phyloP scores from a whole-genome alignment of 2,888 invertebrate genomes.

The Schrankia costaestrigalis region DNA sequence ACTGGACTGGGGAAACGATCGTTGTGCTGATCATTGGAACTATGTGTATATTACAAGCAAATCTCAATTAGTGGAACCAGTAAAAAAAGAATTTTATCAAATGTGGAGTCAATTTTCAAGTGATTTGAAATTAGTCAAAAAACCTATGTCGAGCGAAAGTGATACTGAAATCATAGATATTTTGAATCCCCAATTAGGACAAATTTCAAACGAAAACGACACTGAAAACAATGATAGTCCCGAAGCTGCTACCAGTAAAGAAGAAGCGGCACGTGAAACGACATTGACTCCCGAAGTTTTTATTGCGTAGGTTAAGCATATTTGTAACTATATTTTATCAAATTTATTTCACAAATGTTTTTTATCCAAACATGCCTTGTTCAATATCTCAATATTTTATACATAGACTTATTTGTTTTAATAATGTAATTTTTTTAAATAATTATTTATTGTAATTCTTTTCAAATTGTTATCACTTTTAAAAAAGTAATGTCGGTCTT shows the following conservation, averaged over 20 bases:
- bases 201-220: neutral
- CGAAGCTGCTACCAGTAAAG: neutral
- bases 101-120: constrained; percentile 74
- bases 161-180: constrained; percentile 6
- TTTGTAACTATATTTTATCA: constrained; percentile 11
- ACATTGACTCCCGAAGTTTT: constrained; percentile 44
- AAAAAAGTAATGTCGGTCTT: constrained; percentile 40
- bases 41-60: constrained; percentile 84
- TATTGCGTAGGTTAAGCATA: constrained; percentile 29
- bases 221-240: neutral
- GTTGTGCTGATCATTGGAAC: constrained; percentile 86
- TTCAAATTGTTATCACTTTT: constrained; percentile 27
- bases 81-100: constrained; percentile 80
- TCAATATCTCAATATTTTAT: constrained; percentile 28
- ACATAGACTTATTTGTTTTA: constrained; percentile 23
- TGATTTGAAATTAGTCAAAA: constrained; percentile 17
- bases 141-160: constrained; percentile 9
- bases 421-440: constrained; percentile 1
- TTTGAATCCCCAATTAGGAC: neutral
- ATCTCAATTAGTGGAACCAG: constrained; percentile 74
- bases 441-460: constrained; percentile 3
- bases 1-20: constrained; percentile 88
- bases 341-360: constrained; percentile 54
- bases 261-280: neutral
- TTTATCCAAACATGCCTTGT: constrained; percentile 51